Evolutionary conservation across 37 sponge, comb jelly and placozoan genomes (phyloP).

Genomic region (Tethya wilhelma): DNA sequence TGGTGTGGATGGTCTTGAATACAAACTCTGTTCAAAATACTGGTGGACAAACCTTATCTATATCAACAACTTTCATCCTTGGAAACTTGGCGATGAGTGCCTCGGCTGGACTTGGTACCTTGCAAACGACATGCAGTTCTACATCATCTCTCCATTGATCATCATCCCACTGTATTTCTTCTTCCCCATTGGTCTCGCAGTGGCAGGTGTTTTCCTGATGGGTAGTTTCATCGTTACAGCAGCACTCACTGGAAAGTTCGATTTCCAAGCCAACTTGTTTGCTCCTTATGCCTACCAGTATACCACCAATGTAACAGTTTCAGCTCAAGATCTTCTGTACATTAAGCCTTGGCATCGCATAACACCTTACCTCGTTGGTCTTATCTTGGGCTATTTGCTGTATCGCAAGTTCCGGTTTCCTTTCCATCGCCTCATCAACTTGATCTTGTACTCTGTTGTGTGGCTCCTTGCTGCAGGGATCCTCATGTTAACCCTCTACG

Average conservation of each 20-base stretch:
- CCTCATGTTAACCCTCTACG: constrained; percentile 48
- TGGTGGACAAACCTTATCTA: constrained; percentile 95
- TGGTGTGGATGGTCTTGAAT: background rate
- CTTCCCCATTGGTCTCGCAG: constrained; percentile 50
- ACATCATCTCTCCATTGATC: constrained; percentile 78
- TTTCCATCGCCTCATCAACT: constrained; percentile 15
- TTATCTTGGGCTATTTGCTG: constrained; percentile 78
- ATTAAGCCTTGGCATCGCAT: constrained; percentile 77
- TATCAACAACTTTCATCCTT: constrained; percentile 92
- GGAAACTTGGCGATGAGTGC: constrained; percentile 59
- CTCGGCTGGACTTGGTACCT: constrained; percentile 91
- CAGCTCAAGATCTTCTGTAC: constrained; percentile 32
- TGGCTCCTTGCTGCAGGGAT: constrained; percentile 32
- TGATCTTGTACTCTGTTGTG: constrained; percentile 8
- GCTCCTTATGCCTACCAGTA: background rate
- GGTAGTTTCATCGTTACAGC: constrained; percentile 30
- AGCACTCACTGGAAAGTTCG: constrained; percentile 44
- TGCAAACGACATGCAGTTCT: constrained; percentile 93
- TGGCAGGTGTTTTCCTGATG: constrained; percentile 6
- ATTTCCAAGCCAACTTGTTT: constrained; percentile 39
- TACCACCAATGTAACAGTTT: background rate
- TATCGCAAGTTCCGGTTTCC: constrained; percentile 33
- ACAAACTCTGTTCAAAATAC: constrained; percentile 31
- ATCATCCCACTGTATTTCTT: constrained; percentile 61
- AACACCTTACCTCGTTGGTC: constrained; percentile 80